These are phyloP conservation scores for Cryptotis parvus DNA, from an alignment of 2,113 vertebrate species.

Conservation along the genomic window DNA sequence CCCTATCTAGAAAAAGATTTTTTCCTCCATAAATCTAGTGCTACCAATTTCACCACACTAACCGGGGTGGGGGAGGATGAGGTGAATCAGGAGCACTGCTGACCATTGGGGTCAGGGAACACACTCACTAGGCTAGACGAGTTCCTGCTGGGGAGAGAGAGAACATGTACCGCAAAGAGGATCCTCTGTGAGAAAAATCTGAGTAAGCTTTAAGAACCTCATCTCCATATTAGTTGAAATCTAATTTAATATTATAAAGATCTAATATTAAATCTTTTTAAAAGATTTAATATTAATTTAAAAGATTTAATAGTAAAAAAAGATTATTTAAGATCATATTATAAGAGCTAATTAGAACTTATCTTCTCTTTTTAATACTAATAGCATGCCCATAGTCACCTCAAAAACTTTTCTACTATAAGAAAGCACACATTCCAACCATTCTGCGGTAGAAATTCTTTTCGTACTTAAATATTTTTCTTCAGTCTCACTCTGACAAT, in stretches of 20 bases:
- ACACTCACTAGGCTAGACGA: too few relatives aligned
- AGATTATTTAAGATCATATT: too few relatives aligned
- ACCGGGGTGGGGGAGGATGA: neutral
- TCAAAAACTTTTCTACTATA: slow-evolving; percentile 57
- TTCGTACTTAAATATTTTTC: slow-evolving; percentile 65
- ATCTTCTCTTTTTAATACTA: slow-evolving; percentile 47
- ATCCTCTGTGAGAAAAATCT: neutral
- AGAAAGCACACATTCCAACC: slow-evolving; percentile 57
- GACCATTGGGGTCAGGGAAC: too few relatives aligned
- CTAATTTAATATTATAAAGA: too few relatives aligned
- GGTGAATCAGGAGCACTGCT: too few relatives aligned
- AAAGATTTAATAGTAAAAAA: too few relatives aligned
- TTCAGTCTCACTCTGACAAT: slow-evolving; percentile 44
- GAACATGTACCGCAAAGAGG: too few relatives aligned
- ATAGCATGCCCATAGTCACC: slow-evolving; percentile 27
- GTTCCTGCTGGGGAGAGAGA: too few relatives aligned
- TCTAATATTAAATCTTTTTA: too few relatives aligned
- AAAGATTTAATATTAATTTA: too few relatives aligned
- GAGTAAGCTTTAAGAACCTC: neutral
- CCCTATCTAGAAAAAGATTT: neutral
- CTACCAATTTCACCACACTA: neutral
- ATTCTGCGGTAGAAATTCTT: slow-evolving; percentile 54
- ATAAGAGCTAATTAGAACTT: too few relatives aligned
- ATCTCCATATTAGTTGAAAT: slow-evolving; percentile 1
- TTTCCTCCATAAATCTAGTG: neutral